These are phyloP conservation scores for Euura saliciscinereae DNA, from an alignment of 1,140 invertebrate genomes.

Conservation along the genomic window DNA sequence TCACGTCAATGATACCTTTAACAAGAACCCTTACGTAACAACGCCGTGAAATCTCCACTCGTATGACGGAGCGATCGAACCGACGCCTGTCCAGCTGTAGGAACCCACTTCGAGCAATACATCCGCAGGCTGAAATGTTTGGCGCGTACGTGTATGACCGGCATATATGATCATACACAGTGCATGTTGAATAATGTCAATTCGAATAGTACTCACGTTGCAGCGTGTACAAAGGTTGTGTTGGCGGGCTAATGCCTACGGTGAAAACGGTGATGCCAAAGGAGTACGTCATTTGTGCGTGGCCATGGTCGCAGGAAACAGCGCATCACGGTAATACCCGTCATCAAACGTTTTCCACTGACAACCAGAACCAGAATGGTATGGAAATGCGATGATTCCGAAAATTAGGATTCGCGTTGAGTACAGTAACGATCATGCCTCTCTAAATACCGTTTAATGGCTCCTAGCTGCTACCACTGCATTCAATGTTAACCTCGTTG, in stretches of 20 bases:
- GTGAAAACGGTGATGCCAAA: neutral
- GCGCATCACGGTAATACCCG: slow-evolving; percentile 59
- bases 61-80: neutral
- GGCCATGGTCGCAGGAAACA: slow-evolving; percentile 58
- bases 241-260: too few relatives aligned
- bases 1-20: neutral
- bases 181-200: too few relatives aligned
- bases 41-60: neutral
- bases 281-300: slow-evolving; percentile 25
- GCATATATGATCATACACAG: too few relatives aligned
- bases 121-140: neutral
- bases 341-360: slow-evolving; percentile 59
- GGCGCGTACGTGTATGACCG: too few relatives aligned
- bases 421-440: neutral
- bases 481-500: too few relatives aligned
- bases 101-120: neutral
- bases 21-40: neutral
- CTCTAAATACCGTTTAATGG: neutral
- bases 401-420: slow-evolving; percentile 8
- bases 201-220: too few relatives aligned
- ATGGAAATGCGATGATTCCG: slow-evolving; percentile 39
- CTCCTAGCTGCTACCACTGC: neutral
- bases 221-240: too few relatives aligned
- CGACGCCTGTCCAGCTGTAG: neutral
- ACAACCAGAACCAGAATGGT: slow-evolving; percentile 45